These are phyloP conservation scores for Pollenia amentaria DNA, from an alignment of 2,888 invertebrate genomes.

Conservation along the genomic window DNA sequence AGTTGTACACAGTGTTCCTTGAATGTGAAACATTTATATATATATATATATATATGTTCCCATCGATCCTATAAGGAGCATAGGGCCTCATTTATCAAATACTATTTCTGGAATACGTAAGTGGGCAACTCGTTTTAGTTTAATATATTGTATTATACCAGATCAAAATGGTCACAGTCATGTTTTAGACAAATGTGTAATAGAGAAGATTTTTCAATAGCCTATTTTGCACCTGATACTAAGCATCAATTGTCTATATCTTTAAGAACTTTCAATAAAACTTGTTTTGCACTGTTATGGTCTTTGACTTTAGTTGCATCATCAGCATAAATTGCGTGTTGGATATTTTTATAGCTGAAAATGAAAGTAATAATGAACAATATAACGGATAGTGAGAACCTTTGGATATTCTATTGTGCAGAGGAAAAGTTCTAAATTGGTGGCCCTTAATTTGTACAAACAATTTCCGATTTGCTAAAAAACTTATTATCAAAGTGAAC, in stretches of 20 bases:
- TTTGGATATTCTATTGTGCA: neutral
- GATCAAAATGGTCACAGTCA: neutral
- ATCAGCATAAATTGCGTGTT: too few species aligned
- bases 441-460: too few species aligned
- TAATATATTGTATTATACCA: neutral
- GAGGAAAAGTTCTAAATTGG: too few species aligned
- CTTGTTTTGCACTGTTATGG: neutral
- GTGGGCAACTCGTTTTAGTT: too few species aligned
- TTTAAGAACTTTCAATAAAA: neutral
- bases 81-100: too few species aligned
- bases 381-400: neutral
- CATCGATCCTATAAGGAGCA: too few species aligned
- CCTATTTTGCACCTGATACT: too few species aligned
- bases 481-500: neutral
- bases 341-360: neutral
- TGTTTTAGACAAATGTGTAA: neutral
- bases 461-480: conserved; percentile 17
- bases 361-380: conserved; percentile 22
- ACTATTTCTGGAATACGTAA: neutral
- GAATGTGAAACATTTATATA: neutral
- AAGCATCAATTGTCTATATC: too few species aligned
- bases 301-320: neutral
- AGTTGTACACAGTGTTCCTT: neutral
- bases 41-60: too few species aligned
- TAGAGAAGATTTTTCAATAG: too few species aligned